Percentiles rank a stretch among this genome's conserved stretches.
phyloP scores from a whole-genome alignment of 2,797 vertebrate species.

The Rallus crepitans region DNA sequence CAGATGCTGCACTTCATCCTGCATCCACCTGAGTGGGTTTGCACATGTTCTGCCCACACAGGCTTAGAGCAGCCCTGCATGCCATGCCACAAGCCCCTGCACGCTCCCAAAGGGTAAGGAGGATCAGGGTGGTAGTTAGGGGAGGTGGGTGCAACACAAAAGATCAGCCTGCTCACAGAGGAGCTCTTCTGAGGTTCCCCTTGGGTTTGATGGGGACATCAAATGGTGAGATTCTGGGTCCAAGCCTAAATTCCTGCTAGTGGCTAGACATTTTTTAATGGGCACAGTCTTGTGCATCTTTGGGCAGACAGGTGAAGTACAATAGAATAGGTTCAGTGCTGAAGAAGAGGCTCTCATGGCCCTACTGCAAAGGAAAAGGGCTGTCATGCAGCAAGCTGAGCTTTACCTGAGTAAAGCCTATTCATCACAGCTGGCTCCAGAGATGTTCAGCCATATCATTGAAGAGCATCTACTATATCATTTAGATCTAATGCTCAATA shows the following conservation, averaged over 20 bases:
- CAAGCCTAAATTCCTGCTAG: neutral
- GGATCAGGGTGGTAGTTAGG: neutral
- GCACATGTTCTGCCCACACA: neutral
- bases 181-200: neutral
- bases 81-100: neutral
- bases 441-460: neutral
- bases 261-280: neutral
- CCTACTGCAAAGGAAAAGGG: neutral
- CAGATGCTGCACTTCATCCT: neutral
- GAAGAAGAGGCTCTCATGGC: fast-evolving
- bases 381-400: neutral
- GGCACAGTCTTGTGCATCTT: fast-evolving
- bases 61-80: neutral
- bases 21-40: neutral
- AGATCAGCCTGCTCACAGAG: neutral
- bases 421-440: neutral
- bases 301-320: neutral
- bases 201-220: neutral
- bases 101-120: neutral
- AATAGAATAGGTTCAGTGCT: fast-evolving
- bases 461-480: neutral
- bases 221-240: neutral
- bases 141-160: neutral
- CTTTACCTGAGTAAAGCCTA: neutral
- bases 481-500: neutral